phyloP scores from a whole-genome alignment of 2,888 invertebrate species.

The Acanthopleura granulata region DNA sequence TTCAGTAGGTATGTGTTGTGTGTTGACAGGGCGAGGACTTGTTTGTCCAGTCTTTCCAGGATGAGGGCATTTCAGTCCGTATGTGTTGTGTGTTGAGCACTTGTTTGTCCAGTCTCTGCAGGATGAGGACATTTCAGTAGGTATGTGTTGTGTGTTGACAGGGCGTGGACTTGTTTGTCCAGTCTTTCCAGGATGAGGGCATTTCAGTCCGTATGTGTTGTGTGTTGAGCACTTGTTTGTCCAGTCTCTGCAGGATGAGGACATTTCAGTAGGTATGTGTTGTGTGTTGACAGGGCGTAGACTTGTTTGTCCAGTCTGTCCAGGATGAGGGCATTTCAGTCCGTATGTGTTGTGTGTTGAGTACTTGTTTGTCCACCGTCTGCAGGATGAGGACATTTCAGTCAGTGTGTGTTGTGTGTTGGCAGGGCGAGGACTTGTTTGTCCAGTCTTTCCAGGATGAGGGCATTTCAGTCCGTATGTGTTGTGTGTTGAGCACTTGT shows the following conservation, averaged over 20 bases:
- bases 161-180: no score
- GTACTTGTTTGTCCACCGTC: slow-evolving; percentile 89
- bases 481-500: slow-evolving; percentile 74
- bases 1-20: no score
- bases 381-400: slow-evolving; percentile 81
- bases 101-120: slow-evolving; percentile 89
- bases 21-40: slow-evolving; percentile 79
- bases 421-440: slow-evolving; percentile 85
- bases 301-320: no score
- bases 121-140: slow-evolving; percentile 85
- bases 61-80: slow-evolving; percentile 85
- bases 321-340: no score
- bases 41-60: slow-evolving; percentile 89
- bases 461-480: slow-evolving; percentile 73
- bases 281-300: no score
- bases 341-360: no score
- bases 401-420: not conserved
- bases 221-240: no score
- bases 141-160: no score
- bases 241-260: no score
- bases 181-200: slow-evolving; percentile 83
- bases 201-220: no score
- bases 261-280: no score
- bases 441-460: slow-evolving; percentile 86
- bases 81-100: no score